Percentiles rank a stretch among this genome's conserved stretches.
Conservation (phyloP, 2,113 vertebrate genomes). For the Orientallactaga bullata region DNA sequence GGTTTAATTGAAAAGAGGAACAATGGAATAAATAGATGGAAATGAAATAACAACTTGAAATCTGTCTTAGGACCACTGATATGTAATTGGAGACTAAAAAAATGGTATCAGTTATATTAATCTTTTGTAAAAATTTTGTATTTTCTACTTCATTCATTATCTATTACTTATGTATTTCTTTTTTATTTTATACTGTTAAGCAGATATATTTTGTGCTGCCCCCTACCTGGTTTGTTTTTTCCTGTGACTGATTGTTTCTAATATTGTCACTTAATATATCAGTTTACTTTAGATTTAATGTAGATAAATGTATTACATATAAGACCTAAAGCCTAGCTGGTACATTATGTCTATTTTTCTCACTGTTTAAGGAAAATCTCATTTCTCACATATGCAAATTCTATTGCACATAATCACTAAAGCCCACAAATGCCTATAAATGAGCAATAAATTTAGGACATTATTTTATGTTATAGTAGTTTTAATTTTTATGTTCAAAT, state of each 20-base stretch:
- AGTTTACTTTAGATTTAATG: not conserved
- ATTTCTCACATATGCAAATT: not conserved
- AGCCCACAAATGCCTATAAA: not conserved
- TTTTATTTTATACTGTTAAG: not conserved
- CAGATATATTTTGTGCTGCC: not conserved
- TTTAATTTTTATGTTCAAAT: constrained; percentile 31
- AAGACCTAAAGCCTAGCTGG: not conserved
- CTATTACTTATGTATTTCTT: not conserved
- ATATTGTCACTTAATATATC: not conserved
- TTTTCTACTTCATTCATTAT: not conserved
- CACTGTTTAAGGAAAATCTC: not conserved
- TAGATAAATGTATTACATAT: not conserved
- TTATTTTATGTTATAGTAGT: not conserved
- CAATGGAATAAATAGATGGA: no score
- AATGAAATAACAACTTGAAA: not conserved
- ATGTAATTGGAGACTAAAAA: not conserved
- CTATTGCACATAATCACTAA: not conserved
- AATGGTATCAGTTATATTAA: not conserved
- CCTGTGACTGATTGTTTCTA: not conserved
- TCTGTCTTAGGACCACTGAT: not conserved
- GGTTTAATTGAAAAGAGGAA: no score
- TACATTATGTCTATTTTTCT: constrained; percentile 29
- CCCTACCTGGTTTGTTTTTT: not conserved
- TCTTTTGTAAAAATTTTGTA: not conserved
- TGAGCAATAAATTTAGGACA: not conserved